phyloP scores from a whole-genome alignment of 2,888 invertebrate species.

The Pristionchus maxplancki region DNA sequence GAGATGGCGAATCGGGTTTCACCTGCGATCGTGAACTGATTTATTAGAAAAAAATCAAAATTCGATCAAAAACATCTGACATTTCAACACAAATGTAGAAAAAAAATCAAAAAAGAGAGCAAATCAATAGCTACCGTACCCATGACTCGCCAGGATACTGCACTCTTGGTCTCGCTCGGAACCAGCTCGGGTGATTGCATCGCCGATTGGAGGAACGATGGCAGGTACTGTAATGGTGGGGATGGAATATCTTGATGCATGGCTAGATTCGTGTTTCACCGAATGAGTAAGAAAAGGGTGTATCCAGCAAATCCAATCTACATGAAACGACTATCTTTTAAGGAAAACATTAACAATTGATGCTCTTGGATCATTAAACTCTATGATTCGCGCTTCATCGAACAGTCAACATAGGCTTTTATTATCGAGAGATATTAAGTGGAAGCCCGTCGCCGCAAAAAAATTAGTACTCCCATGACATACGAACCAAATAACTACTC shows the following conservation, averaged over 20 bases:
- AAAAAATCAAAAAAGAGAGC: neutral
- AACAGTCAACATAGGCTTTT: too few species aligned
- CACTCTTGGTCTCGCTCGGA: constrained; percentile 30
- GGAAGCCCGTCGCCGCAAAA: too few species aligned
- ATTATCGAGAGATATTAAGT: too few species aligned
- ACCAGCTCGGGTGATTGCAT: constrained; percentile 45
- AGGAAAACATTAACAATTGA: too few species aligned
- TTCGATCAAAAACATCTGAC: too few species aligned
- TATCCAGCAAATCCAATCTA: too few species aligned
- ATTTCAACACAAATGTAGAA: neutral
- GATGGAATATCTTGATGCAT: too few species aligned
- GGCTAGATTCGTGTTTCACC: neutral
- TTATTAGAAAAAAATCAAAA: neutral
- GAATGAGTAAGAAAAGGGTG: neutral
- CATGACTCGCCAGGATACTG: constrained; percentile 34
- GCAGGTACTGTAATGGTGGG: constrained; percentile 45
- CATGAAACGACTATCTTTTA: too few species aligned
- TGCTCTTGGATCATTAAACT: too few species aligned
- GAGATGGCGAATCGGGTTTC: constrained; percentile 42
- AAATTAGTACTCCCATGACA: too few species aligned
- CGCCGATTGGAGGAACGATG: constrained; percentile 42
- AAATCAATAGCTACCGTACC: neutral
- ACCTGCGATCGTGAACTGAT: neutral
- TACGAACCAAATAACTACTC: too few species aligned
- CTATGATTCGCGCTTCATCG: too few species aligned